Conservation (phyloP, 2,797 vertebrate genomes). For the Gymnopithys bicolor region DNA sequence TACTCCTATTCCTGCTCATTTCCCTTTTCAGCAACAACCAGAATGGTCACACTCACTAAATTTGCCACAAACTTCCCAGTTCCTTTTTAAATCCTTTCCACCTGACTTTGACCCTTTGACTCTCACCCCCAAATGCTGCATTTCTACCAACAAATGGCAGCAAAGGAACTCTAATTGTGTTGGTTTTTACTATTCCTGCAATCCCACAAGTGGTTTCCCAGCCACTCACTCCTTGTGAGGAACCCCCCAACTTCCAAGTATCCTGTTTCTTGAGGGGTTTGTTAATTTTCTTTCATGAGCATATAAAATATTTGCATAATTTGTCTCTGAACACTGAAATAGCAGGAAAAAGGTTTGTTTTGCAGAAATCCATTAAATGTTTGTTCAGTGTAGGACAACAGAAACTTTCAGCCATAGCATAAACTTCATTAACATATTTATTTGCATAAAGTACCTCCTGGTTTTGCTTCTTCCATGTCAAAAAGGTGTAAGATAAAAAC, state of each 20-base stretch:
- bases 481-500: background rate
- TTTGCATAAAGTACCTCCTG: background rate
- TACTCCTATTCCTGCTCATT: background rate
- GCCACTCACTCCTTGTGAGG: background rate
- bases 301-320: background rate
- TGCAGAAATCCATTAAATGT: background rate
- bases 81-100: background rate
- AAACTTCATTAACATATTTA: background rate
- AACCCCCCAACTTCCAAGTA: background rate
- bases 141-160: background rate
- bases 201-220: background rate
- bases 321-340: background rate
- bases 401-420: background rate
- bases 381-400: background rate
- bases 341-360: background rate
- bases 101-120: background rate
- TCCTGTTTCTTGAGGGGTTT: rapidly evolving
- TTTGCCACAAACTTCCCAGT: background rate
- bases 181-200: background rate
- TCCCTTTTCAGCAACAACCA: background rate
- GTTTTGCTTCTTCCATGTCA: background rate
- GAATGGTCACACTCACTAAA: background rate
- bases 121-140: background rate
- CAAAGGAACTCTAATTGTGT: background rate
- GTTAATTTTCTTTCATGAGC: background rate